A percentile compares a stretch with the other conserved stretches of the same genome.
Conservation (phyloP, 2,888 invertebrate genomes). For the Sympetrum striolatum region DNA sequence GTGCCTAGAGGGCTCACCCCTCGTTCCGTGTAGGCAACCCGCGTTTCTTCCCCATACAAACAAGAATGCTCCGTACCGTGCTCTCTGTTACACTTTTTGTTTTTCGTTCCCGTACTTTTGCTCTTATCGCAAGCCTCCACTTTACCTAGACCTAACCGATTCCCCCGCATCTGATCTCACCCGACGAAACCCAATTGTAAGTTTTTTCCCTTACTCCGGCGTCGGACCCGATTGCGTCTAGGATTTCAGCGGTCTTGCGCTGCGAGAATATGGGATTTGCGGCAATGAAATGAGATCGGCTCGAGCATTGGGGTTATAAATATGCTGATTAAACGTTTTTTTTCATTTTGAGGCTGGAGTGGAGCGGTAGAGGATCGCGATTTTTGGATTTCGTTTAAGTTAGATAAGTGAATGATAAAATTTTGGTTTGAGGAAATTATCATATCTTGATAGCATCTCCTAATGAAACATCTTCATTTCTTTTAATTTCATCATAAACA, state of each 20-base stretch:
- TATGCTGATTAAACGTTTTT: no score
- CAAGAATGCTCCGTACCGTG: neutral
- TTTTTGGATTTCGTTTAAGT: no score
- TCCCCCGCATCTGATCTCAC: neutral
- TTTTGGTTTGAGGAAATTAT: no score
- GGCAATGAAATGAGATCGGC: no score
- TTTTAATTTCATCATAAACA: no score
- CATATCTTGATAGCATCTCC: no score
- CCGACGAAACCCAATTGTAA: neutral
- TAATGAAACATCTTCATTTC: no score
- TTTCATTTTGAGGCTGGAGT: no score
- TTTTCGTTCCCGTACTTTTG: neutral
- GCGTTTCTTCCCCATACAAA: neutral
- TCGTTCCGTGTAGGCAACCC: neutral
- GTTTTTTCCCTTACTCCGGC: neutral
- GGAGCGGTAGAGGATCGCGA: no score
- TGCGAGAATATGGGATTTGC: no score
- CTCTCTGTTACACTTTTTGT: neutral
- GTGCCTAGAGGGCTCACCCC: neutral
- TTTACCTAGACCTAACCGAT: neutral
- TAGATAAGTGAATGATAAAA: no score
- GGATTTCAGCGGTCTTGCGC: neutral
- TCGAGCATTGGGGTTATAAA: no score
- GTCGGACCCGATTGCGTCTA: neutral
- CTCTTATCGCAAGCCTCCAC: neutral